Base-by-base conservation (phyloP, 2,113 vertebrate genomes). In the Gymnocephalus cernua region DNA sequence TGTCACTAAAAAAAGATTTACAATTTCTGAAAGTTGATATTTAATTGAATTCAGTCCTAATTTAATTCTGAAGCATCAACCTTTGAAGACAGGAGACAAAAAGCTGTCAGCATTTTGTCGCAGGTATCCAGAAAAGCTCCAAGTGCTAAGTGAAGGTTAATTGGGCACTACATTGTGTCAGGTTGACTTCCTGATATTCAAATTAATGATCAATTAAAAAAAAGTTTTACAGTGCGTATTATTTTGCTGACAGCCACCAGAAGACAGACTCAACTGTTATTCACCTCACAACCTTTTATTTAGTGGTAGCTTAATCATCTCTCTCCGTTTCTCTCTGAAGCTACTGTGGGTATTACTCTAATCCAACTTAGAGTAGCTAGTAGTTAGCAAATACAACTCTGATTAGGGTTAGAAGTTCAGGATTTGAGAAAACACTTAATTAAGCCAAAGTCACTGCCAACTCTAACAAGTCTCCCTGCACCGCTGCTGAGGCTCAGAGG, bases 401-500 rank as follows among this genome's bases (percentile, higher is more conserved):
- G 9, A n/a, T 73, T 16, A 19, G 25, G 72, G 41, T 69, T 47
- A 72, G 4, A 64, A 53, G 23, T 64, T 64, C 38, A 76, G 56
- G 4, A 71, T 14, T 9, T 8, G 25, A 77, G 66, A 66, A 86
- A 76, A 59, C 11, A 27, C 47, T 77, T 66, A 54, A 82, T 86
- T 72, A 83, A 83, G 25, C 16, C 68, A 79, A 66, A 57, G 79
- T 67, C 70, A 78, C 32, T 68, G 50, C 71, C 75, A 82, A 47
- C 6, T 7, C 44, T 59, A 57, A 79, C 54, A 56, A 16, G 51
- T 32, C 50, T 62, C 59, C 25, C 69, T 63, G 14, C 23, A 21
- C 18, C 15, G 7, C 21, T 63, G 12, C 41, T 9, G 21, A 29
- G 7, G 35, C 35, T 77, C 38, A 45, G 18, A 72, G 29, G 29